Evolutionary conservation across 1,140 invertebrate genomes (phyloP).

Genomic region (Magallana ariakensis): DNA sequence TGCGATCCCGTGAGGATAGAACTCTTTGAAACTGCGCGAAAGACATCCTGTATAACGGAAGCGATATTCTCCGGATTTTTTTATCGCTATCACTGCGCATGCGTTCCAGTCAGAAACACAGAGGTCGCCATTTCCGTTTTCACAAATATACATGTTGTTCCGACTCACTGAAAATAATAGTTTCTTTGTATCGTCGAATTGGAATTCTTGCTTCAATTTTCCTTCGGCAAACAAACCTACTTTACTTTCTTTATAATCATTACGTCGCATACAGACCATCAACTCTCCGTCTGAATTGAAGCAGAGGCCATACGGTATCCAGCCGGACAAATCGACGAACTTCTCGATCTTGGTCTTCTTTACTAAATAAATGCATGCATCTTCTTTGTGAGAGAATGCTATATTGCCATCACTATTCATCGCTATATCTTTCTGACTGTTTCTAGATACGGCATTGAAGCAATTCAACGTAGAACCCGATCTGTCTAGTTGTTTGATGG

Average conservation of each 20-base stretch:
- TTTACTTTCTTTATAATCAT: background rate
- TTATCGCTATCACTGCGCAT: background rate
- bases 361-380: conserved; percentile 7
- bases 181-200: background rate
- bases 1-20: conserved; percentile 8
- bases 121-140: conserved; percentile 26
- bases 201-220: background rate
- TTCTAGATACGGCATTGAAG: background rate
- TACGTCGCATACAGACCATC: conserved; percentile 20
- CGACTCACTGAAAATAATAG: background rate
- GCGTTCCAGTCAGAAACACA: conserved; percentile 32
- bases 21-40: background rate
- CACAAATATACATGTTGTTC: conserved; percentile 11
- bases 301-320: conserved; percentile 29
- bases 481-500: background rate
- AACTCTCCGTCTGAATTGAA: background rate
- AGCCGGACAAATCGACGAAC: background rate
- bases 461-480: background rate
- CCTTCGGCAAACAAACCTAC: background rate
- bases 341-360: background rate
- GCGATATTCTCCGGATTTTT: conserved; percentile 4
- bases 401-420: background rate
- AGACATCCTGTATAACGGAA: conserved; percentile 1
- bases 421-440: conserved; percentile 26
- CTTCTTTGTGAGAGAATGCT: conserved; percentile 3